These are phyloP conservation scores for Urechis unicinctus DNA, from an alignment of 2,888 invertebrate genomes.

Conservation along the genomic window DNA sequence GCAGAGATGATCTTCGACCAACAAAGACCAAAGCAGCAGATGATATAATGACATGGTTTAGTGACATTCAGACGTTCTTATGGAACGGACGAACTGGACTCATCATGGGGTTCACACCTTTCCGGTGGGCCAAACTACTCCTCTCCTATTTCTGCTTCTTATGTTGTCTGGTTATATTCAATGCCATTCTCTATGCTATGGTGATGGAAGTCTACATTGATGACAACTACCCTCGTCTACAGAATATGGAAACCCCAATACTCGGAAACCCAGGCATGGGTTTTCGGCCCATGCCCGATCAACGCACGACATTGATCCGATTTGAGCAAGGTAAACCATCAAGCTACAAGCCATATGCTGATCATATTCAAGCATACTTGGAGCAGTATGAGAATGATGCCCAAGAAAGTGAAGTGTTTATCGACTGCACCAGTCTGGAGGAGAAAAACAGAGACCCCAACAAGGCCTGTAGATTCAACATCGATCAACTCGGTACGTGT, in stretches of 20 bases:
- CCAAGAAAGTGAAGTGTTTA: conserved; percentile 26
- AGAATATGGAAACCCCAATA: conserved; percentile 7
- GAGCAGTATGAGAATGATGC: conserved; percentile 28
- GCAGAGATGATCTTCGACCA: neutral
- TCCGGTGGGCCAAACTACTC: conserved; percentile 9
- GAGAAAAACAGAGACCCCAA: conserved; percentile 7
- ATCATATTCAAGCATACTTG: conserved; percentile 58
- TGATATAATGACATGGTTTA: neutral
- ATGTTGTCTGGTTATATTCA: conserved; percentile 5
- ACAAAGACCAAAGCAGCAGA: neutral
- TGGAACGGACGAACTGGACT: neutral
- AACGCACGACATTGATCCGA: conserved; percentile 94
- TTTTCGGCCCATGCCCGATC: conserved; percentile 91
- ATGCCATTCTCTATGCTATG: conserved; percentile 9
- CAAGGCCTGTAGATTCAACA: conserved; percentile 72
- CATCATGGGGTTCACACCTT: neutral
- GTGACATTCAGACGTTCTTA: neutral
- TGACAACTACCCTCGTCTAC: conserved; percentile 12
- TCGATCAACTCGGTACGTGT: conserved; percentile 67
- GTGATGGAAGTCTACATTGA: conserved; percentile 15
- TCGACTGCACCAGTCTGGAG: conserved; percentile 20
- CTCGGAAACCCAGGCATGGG: conserved; percentile 59
- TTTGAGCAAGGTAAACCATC: conserved; percentile 59
- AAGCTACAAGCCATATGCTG: conserved; percentile 38
- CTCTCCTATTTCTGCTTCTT: conserved; percentile 14